phyloP scores from a whole-genome alignment of 2,797 vertebrate species.

The Coregonus suidteri region DNA sequence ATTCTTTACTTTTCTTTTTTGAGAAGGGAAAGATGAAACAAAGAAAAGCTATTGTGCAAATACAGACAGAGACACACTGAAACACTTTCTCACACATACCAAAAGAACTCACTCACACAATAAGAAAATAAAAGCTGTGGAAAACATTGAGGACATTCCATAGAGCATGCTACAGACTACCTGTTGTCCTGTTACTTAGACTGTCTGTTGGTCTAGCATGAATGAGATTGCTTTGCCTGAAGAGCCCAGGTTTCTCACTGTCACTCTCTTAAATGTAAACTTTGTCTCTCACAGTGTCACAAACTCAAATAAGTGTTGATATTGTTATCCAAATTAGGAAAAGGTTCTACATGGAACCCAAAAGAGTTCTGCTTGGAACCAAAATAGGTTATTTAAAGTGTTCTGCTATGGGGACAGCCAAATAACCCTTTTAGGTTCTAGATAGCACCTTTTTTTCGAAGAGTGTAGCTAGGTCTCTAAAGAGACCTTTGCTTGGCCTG shows the following conservation, averaged over 20 bases:
- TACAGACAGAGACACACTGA: not conserved
- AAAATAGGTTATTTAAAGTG: too few relatives aligned
- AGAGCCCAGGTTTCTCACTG: conserved; percentile 1
- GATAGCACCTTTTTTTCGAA: too few relatives aligned
- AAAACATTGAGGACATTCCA: not conserved
- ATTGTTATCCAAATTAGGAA: not conserved
- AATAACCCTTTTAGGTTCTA: too few relatives aligned
- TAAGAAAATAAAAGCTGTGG: not conserved
- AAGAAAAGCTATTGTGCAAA: not conserved
- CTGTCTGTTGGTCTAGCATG: not conserved
- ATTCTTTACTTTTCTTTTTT: not conserved
- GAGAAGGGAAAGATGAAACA: conserved; percentile 1
- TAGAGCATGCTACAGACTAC: not conserved
- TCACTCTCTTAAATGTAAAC: not conserved
- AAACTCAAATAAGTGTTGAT: conserved; percentile 4
- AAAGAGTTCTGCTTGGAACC: too few relatives aligned
- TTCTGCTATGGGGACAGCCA: too few relatives aligned
- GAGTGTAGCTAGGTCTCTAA: not conserved
- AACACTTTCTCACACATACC: conserved; percentile 15
- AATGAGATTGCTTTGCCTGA: not conserved
- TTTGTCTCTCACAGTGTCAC: not conserved
- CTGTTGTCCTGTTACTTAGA: not conserved
- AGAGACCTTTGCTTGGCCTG: not conserved
- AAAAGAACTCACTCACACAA: not conserved
- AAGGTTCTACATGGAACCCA: too few relatives aligned